A percentile compares a stretch with the other conserved stretches of the same genome.
phyloP scores from a whole-genome alignment of 2,797 vertebrate species.

The Cygnus olor region DNA sequence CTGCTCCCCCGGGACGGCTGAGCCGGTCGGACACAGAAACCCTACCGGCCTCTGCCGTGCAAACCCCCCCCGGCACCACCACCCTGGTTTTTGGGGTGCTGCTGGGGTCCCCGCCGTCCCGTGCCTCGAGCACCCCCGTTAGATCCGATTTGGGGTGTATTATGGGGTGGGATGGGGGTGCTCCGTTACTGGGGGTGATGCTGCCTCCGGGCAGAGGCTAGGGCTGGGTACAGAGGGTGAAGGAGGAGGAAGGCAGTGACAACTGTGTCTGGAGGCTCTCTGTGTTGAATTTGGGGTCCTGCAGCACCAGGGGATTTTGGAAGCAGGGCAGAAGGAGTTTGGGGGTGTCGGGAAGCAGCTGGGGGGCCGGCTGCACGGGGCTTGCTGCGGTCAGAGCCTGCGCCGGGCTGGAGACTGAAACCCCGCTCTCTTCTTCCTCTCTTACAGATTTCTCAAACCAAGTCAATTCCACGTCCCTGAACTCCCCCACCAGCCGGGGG shows the following conservation, averaged over 20 bases:
- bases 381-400: neutral
- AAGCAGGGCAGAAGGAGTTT: neutral
- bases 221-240: rapidly evolving
- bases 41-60: neutral
- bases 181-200: rapidly evolving
- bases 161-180: no score
- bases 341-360: neutral
- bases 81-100: no score
- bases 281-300: rapidly evolving
- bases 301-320: neutral
- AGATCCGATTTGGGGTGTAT: no score
- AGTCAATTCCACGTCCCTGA: slow-evolving; percentile 87
- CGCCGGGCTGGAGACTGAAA: neutral
- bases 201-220: neutral
- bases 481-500: slow-evolving; percentile 87
- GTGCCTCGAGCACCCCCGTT: no score
- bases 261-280: neutral
- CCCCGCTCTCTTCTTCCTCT: neutral
- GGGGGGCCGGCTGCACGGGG: neutral
- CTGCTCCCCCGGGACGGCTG: rapidly evolving
- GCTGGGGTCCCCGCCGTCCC: no score
- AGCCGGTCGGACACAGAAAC: neutral
- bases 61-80: neutral
- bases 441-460: slow-evolving; percentile 90
- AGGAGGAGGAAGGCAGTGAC: neutral